phyloP scores from a whole-genome alignment of 2,888 invertebrate species.

The Dicycla oo region DNA sequence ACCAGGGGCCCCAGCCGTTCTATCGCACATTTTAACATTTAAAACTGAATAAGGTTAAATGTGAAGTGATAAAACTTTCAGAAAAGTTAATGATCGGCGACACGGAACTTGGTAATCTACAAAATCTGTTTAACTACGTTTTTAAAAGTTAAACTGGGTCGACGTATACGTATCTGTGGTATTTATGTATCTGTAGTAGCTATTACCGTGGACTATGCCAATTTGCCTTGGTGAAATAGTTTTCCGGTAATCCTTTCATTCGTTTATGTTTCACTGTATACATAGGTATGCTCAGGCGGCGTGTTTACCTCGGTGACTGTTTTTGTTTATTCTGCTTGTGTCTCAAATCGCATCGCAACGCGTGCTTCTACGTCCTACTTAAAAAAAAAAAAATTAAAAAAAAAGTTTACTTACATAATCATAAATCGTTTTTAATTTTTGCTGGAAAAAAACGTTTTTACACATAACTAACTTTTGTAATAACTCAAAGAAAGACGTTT shows the following conservation, averaged over 20 bases:
- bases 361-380: slow-evolving; percentile 19
- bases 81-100: slow-evolving; percentile 73
- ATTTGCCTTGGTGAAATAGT: slow-evolving; percentile 51
- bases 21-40: slow-evolving; percentile 73
- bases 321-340: slow-evolving; percentile 27
- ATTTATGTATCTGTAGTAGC: slow-evolving; percentile 15
- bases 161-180: slow-evolving; percentile 17
- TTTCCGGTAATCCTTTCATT: slow-evolving; percentile 46
- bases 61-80: slow-evolving; percentile 79
- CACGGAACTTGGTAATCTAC: slow-evolving; percentile 77
- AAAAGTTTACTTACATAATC: slow-evolving; percentile 3
- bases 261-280: slow-evolving; percentile 28
- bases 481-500: slow-evolving; percentile 13
- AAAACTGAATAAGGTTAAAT: slow-evolving; percentile 71
- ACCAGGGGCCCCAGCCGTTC: slow-evolving; percentile 62
- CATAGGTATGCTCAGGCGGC: not conserved
- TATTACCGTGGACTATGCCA: slow-evolving; percentile 43
- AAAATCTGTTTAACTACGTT: slow-evolving; percentile 66
- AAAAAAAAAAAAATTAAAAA: slow-evolving; percentile 47
- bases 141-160: slow-evolving; percentile 68
- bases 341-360: slow-evolving; percentile 12
- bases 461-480: slow-evolving; percentile 30
- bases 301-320: slow-evolving; percentile 29
- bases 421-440: slow-evolving; percentile 16
- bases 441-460: slow-evolving; percentile 10